Evolutionary conservation across 2,888 invertebrate genomes (phyloP), one percentile per base, ranked within the genome.

Genomic region (Melangyna quadrimaculata): DNA sequence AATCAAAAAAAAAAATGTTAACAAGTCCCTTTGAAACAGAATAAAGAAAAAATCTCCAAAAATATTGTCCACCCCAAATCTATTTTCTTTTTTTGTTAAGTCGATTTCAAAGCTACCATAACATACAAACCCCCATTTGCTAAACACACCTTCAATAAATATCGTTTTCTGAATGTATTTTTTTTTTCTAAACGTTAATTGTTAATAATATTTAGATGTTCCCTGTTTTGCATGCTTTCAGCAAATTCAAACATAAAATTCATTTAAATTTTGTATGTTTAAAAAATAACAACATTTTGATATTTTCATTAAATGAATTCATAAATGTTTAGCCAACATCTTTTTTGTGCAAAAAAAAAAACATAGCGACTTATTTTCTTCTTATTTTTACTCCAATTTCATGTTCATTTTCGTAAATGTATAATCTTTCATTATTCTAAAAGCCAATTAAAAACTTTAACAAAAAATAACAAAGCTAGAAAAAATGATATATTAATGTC

Each of bases 341-440:
- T 78, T 70, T 1, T 67, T 72, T 72, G 37, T 45, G 17, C 22
- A 35, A 19, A 8, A 22, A 14, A 45, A 19, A 40, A 14, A 27
- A 8, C 14, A 12, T 5, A 48, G 48, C 22, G 6, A 48, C 12
- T 51, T 51, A 3, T 51, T 65, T 48, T 45, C n/a, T 61, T 63
- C n/a, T 63, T 40, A 24, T 27, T 35, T 48, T 67, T 22, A 22
- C 22, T 84, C 74, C 83, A 84, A 80, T 84, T 84, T 84, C 84
- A 84, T 84, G 71, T 84, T 75, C 84, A 84, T 84, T 80, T 71
- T 80, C 53, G 71, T 80, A 73, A 61, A 69, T 78, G 75, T 84
- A n/a, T n/a, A 74, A 63, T 69, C 22, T 67, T 67, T 67, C 67
- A 67, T 67, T 51, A 22, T n/a, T 35, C 35, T 51, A 35, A 67